Evolutionary conservation across 2,888 invertebrate species (phyloP).

Genomic region (Dynastes hyllus): DNA sequence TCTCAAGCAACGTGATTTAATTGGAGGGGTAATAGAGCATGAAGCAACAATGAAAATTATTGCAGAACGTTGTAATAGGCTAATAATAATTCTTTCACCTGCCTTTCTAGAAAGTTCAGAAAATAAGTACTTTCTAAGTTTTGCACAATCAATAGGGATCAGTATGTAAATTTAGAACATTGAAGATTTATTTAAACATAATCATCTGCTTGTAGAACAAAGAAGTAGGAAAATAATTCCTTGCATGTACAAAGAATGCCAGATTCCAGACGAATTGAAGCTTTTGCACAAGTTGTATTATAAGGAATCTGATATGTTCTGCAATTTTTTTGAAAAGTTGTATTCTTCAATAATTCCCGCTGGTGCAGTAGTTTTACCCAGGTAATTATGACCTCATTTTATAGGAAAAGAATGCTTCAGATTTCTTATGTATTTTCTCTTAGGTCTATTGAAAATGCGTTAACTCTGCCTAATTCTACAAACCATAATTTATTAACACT

Average conservation of each 20-base stretch:
- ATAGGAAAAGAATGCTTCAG: not conserved
- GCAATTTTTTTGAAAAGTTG: conserved; percentile 83
- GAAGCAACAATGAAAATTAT: conserved; percentile 83
- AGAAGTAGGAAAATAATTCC: conserved; percentile 77
- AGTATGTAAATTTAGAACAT: conserved; percentile 72
- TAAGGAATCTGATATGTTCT: conserved; percentile 69
- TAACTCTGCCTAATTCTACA: not conserved
- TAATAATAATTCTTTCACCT: conserved; percentile 86
- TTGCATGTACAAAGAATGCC: conserved; percentile 80
- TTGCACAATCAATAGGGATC: conserved; percentile 87
- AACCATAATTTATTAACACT: conserved; percentile 10
- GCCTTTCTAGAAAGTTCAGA: conserved; percentile 85
- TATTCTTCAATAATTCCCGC: conserved; percentile 72
- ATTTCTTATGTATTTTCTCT: conserved; percentile 49
- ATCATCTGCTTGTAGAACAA: conserved; percentile 64
- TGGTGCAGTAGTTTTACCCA: conserved; percentile 50
- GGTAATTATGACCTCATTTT: not conserved
- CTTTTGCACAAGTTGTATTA: conserved; percentile 80
- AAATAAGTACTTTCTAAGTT: conserved; percentile 85
- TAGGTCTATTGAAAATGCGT: conserved; percentile 3
- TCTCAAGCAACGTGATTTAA: conserved; percentile 82
- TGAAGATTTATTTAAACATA: conserved; percentile 27
- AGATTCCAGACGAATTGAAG: conserved; percentile 78
- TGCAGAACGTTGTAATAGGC: conserved; percentile 83
- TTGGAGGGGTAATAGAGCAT: conserved; percentile 82